A percentile compares a stretch with the other conserved stretches of the same genome.
Evolutionary conservation across 2,888 invertebrate genomes (phyloP).

Genomic region (Athalia rosae): DNA sequence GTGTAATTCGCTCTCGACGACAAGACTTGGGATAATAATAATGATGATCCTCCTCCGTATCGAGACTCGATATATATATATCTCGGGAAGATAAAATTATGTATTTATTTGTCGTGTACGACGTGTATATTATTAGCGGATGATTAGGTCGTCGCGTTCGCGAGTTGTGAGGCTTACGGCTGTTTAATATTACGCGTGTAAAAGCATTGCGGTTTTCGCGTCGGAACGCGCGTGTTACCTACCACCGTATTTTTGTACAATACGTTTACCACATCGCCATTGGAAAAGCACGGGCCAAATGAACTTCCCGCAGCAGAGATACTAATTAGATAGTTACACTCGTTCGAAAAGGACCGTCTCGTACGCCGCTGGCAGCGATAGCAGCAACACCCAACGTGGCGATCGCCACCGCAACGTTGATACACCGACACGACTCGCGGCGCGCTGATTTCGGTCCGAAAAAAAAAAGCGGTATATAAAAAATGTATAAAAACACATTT

Average conservation of each 20-base stretch:
- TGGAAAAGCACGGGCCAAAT: neutral
- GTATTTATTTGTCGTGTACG: neutral
- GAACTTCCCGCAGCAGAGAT: conserved; percentile 26
- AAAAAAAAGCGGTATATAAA: neutral
- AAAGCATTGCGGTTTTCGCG: too few species aligned
- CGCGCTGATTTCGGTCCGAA: neutral
- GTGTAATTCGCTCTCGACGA: too few species aligned
- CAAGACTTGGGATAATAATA: too few species aligned
- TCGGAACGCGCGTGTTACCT: conserved; percentile 13
- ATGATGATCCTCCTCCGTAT: too few species aligned
- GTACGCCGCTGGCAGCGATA: neutral
- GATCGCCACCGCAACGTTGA: too few species aligned
- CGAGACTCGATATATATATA: too few species aligned
- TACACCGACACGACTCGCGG: too few species aligned
- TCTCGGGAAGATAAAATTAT: neutral
- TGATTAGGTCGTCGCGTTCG: conserved; percentile 10
- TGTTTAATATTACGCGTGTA: too few species aligned
- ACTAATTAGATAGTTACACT: conserved; percentile 30
- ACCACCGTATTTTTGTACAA: neutral
- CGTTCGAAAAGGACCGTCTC: conserved; percentile 27
- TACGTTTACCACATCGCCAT: too few species aligned
- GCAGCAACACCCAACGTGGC: neutral
- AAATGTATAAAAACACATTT: neutral
- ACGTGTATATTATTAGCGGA: conserved; percentile 8
- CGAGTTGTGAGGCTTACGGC: neutral